phyloP scores from a whole-genome alignment of 2,797 vertebrate species.

The Epinephelus coioides region DNA sequence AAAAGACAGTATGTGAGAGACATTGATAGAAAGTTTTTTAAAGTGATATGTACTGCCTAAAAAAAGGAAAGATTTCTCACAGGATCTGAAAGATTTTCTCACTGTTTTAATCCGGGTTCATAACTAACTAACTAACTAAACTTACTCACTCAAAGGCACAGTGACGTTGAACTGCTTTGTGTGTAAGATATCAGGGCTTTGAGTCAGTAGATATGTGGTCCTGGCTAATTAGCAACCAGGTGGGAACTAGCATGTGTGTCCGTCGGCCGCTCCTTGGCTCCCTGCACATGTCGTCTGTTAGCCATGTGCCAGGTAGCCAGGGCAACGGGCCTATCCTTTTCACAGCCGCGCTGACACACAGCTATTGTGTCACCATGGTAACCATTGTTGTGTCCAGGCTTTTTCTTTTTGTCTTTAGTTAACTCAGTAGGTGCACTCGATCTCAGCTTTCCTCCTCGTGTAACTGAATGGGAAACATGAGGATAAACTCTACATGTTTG shows the following conservation, averaged over 20 bases:
- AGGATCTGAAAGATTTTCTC: not conserved
- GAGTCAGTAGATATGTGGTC: not conserved
- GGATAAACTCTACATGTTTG: not conserved
- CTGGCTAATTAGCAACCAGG: not conserved
- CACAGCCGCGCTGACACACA: conserved; percentile 42
- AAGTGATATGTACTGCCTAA: not conserved
- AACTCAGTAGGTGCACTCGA: conserved; percentile 32
- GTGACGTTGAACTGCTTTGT: not conserved
- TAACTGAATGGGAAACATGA: conserved; percentile 12
- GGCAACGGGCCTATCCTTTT: conserved; percentile 52
- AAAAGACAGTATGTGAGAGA: not conserved
- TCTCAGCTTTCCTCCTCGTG: conserved; percentile 54
- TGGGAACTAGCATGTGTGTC: conserved; percentile 8
- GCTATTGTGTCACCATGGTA: conserved; percentile 56
- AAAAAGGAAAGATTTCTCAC: not conserved
- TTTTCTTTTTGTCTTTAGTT: conserved; percentile 23
- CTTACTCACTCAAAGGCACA: not conserved
- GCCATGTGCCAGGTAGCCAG: conserved; percentile 64
- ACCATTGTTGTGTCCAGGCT: conserved; percentile 62
- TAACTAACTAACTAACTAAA: not conserved
- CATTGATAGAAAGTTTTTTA: not conserved
- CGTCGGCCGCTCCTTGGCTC: conserved; percentile 35
- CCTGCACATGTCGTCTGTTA: conserved; percentile 26
- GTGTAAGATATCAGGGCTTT: not conserved
- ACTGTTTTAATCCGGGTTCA: not conserved